These are phyloP conservation scores for Odontophorus gujanensis DNA, from an alignment of 2,113 vertebrate species.

Conservation along the genomic window DNA sequence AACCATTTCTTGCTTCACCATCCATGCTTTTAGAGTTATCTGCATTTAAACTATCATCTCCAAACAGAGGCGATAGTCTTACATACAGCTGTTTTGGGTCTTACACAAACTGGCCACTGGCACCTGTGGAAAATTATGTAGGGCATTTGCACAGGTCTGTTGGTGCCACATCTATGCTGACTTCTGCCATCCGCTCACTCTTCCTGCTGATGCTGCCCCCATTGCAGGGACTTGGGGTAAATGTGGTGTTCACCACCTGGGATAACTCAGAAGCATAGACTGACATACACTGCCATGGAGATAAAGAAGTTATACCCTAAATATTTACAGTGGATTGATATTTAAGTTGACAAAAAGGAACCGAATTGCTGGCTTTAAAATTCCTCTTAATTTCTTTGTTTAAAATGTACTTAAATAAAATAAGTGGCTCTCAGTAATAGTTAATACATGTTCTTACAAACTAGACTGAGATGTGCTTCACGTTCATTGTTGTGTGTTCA, in stretches of 20 bases:
- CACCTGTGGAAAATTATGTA: fast-evolving
- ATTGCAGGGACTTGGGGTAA: background rate
- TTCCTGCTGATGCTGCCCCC: background rate
- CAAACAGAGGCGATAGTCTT: background rate
- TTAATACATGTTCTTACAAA: background rate
- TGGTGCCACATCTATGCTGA: background rate
- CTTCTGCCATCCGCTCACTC: background rate
- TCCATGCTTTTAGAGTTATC: background rate
- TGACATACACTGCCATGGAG: background rate
- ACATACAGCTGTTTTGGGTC: background rate
- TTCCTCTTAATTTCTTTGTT: slow-evolving; percentile 5
- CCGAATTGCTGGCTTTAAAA: background rate
- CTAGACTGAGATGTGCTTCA: background rate
- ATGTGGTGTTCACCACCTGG: background rate
- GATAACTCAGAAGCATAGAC: background rate
- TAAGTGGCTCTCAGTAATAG: background rate
- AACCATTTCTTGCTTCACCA: background rate
- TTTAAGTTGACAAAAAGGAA: background rate
- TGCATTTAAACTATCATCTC: background rate
- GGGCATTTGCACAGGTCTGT: background rate
- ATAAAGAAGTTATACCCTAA: background rate
- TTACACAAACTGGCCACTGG: background rate
- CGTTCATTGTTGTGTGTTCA: background rate
- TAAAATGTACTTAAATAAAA: background rate
- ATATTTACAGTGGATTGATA: background rate